Evolutionary conservation across 92 coral and sea anemone genomes (phyloP).

Genomic region (Paragorgia papillata): DNA sequence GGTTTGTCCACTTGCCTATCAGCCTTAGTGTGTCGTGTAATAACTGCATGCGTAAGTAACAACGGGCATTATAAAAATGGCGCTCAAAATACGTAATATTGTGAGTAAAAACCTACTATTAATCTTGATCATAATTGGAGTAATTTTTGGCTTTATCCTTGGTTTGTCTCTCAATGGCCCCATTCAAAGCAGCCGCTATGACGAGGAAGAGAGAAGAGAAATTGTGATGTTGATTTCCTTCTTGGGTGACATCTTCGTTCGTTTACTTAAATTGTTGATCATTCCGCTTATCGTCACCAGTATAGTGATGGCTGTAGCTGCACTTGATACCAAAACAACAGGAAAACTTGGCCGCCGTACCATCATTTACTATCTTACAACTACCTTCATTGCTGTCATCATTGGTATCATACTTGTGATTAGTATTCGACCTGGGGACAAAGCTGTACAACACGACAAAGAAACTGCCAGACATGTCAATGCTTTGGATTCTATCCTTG

Average conservation of each 20-base stretch:
- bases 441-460: conserved; percentile 59
- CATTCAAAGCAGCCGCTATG: conserved; percentile 54
- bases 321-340: conserved; percentile 83
- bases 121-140: conserved; percentile 73
- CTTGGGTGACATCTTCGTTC: conserved; percentile 92
- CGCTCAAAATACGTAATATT: conserved; percentile 6
- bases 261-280: conserved; percentile 80
- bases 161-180: conserved; percentile 74
- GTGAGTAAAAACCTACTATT: conserved; percentile 68
- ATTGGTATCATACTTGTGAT: conserved; percentile 84
- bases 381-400: conserved; percentile 77
- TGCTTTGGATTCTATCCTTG: conserved; percentile 86
- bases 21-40: no score
- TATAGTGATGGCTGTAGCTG: conserved; percentile 76
- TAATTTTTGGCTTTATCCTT: conserved; percentile 74
- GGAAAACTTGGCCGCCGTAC: conserved; percentile 91
- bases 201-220: conserved; percentile 64
- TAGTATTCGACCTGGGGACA: conserved; percentile 83
- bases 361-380: conserved; percentile 68
- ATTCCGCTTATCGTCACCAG: conserved; percentile 88
- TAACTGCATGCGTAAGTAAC: no score
- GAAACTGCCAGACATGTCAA: conserved; percentile 38
- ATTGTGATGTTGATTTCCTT: conserved; percentile 83
- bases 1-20: no score
- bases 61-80: no score